Conservation (phyloP, 1,140 invertebrate species). For the Tenebrio molitor region DNA sequence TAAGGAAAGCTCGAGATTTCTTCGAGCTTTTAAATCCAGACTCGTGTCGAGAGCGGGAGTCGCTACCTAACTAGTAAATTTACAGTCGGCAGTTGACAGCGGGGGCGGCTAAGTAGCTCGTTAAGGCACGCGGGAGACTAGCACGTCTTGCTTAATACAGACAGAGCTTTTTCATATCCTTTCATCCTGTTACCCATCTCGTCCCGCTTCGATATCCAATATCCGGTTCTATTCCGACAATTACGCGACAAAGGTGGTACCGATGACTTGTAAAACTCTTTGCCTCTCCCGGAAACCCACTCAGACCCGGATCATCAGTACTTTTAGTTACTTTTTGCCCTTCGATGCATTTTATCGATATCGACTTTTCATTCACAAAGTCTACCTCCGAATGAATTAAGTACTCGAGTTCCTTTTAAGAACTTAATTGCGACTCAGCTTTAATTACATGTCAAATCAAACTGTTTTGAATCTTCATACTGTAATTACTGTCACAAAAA, state of each 20-base stretch:
- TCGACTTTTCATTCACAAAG: no score
- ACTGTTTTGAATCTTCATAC: no score
- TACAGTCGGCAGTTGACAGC: conserved; percentile 52
- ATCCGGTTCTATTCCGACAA: conserved; percentile 49
- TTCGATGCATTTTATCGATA: no score
- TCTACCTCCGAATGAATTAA: no score
- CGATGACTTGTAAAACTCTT: conserved; percentile 30
- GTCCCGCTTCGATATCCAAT: conserved; percentile 49
- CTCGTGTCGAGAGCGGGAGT: conserved; percentile 18
- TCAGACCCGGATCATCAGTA: no score
- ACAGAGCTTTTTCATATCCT: conserved; percentile 50
- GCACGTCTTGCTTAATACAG: conserved; percentile 41
- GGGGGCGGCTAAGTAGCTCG: conserved; percentile 53
- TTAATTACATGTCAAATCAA: no score
- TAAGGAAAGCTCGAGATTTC: conserved; percentile 1
- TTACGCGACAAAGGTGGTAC: conserved; percentile 50
- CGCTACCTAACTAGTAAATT: conserved; percentile 50
- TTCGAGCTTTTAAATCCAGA: conserved; percentile 23
- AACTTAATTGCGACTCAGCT: no score
- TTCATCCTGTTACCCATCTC: conserved; percentile 45
- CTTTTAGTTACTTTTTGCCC: no score
- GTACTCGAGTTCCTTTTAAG: no score
- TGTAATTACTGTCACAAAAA: no score
- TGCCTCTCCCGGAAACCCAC: no score
- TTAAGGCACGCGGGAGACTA: conserved; percentile 53